Percentiles rank a stretch among this genome's conserved stretches.
These are phyloP conservation scores for Pelobates cultripes DNA, from an alignment of 2,797 vertebrate genomes.

Conservation along the genomic window DNA sequence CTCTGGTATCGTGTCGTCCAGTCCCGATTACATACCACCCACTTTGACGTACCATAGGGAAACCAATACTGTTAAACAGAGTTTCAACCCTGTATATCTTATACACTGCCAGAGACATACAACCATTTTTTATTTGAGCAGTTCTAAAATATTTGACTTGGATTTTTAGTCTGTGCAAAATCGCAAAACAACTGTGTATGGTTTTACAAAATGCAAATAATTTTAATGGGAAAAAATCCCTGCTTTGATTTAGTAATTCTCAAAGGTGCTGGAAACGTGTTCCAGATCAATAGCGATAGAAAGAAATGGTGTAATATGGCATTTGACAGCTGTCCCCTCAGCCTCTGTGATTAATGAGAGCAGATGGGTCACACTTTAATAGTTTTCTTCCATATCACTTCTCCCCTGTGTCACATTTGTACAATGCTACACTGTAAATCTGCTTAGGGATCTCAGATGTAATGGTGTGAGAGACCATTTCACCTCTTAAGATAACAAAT, in stretches of 20 bases:
- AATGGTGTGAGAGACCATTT: constrained; percentile 35
- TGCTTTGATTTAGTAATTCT: constrained; percentile 12
- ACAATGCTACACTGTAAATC: constrained; percentile 46
- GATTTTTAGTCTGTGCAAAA: too few relatives aligned
- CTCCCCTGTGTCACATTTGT: constrained; percentile 45
- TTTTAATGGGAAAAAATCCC: too few relatives aligned
- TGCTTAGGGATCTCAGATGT: constrained; percentile 22
- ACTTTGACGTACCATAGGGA: too few relatives aligned
- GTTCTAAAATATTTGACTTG: too few relatives aligned
- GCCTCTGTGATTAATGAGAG: constrained; percentile 44
- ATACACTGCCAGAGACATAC: too few relatives aligned
- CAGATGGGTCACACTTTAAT: constrained; percentile 42
- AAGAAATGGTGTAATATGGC: constrained; percentile 32
- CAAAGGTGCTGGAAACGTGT: constrained; percentile 1
- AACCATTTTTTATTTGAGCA: too few relatives aligned
- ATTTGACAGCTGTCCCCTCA: constrained; percentile 18
- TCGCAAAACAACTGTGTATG: too few relatives aligned
- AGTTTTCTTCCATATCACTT: constrained; percentile 25
- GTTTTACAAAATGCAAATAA: too few relatives aligned
- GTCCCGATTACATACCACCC: too few relatives aligned
- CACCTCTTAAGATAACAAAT: constrained; percentile 43
- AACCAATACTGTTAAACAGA: too few relatives aligned
- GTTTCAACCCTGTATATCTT: too few relatives aligned
- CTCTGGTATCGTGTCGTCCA: too few relatives aligned
- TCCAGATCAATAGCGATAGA: constrained; percentile 33